These are phyloP conservation scores for Rhinophrynus dorsalis DNA, from an alignment of 2,797 vertebrate genomes.

Conservation along the genomic window DNA sequence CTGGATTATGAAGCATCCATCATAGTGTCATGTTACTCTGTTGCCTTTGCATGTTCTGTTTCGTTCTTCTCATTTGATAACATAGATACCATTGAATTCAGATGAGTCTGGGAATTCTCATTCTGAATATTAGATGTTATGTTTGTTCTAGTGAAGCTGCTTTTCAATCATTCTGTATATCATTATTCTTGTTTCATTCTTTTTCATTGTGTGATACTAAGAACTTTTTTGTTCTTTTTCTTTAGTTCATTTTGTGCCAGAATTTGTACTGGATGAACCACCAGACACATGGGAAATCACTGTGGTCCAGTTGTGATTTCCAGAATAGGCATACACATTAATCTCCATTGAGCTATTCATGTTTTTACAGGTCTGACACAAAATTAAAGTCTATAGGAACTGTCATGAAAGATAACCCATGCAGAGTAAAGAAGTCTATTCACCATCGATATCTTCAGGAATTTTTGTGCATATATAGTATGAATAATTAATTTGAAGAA, in stretches of 20 bases:
- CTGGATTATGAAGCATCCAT: constrained; percentile 40
- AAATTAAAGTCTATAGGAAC: constrained; percentile 1
- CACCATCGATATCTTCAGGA: neutral
- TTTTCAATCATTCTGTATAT: constrained; percentile 11
- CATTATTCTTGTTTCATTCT: neutral
- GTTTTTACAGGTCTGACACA: neutral
- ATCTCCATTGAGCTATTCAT: constrained; percentile 12
- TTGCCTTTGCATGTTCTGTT: constrained; percentile 32
- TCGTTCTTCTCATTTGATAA: constrained; percentile 42
- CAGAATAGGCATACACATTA: constrained; percentile 28
- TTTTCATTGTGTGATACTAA: neutral
- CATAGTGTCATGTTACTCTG: constrained; percentile 39
- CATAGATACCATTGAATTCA: constrained; percentile 29
- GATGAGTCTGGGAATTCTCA: neutral
- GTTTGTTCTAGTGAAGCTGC: constrained; percentile 4
- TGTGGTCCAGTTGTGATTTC: constrained; percentile 11
- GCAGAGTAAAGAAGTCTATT: constrained; percentile 1
- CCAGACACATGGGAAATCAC: constrained; percentile 35
- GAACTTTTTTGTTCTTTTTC: neutral
- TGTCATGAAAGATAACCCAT: neutral
- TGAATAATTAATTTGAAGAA: neutral
- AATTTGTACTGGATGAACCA: constrained; percentile 7
- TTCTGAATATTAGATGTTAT: neutral
- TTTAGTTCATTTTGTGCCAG: neutral
- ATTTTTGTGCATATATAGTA: neutral